These are phyloP conservation scores for Ancistrus triradiatus DNA, from an alignment of 2,113 vertebrate genomes.

Conservation along the genomic window DNA sequence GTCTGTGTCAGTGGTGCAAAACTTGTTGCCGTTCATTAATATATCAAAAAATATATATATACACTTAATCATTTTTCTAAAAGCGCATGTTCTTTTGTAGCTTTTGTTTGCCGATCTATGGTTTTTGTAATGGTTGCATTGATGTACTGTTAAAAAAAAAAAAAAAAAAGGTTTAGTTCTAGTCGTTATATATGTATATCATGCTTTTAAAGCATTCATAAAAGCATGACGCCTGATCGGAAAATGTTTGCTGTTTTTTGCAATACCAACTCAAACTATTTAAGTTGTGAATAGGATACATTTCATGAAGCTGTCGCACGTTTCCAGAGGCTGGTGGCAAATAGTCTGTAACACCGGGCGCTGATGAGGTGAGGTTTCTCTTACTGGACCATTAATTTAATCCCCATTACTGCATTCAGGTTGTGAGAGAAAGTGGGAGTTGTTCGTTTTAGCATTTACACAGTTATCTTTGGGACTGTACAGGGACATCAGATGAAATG, in stretches of 20 bases:
- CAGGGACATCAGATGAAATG: slow-evolving; percentile 56
- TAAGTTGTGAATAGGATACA: slow-evolving; percentile 45
- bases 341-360: slow-evolving; percentile 27
- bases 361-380: slow-evolving; percentile 30
- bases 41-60: slow-evolving; percentile 70
- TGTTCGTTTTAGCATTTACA: slow-evolving; percentile 26
- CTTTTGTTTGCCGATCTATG: slow-evolving; percentile 54
- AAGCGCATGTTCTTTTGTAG: slow-evolving; percentile 78
- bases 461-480: slow-evolving; percentile 43
- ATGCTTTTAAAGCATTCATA: slow-evolving; percentile 65
- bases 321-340: slow-evolving; percentile 48
- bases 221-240: slow-evolving; percentile 63
- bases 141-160: slow-evolving; percentile 60
- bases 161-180: slow-evolving; percentile 46
- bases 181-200: slow-evolving; percentile 52
- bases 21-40: slow-evolving; percentile 88
- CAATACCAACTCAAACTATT: slow-evolving; percentile 48
- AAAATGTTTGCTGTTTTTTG: slow-evolving; percentile 53
- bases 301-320: slow-evolving; percentile 55
- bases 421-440: slow-evolving; percentile 10
- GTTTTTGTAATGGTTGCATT: slow-evolving; percentile 58
- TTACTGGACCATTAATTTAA: slow-evolving; percentile 34
- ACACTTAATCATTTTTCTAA: slow-evolving; percentile 84
- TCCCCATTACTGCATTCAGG: slow-evolving; percentile 8
- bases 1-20: slow-evolving; percentile 80